Base-by-base conservation (phyloP, 2,888 invertebrate species). In the Lycaena phlaeas region DNA sequence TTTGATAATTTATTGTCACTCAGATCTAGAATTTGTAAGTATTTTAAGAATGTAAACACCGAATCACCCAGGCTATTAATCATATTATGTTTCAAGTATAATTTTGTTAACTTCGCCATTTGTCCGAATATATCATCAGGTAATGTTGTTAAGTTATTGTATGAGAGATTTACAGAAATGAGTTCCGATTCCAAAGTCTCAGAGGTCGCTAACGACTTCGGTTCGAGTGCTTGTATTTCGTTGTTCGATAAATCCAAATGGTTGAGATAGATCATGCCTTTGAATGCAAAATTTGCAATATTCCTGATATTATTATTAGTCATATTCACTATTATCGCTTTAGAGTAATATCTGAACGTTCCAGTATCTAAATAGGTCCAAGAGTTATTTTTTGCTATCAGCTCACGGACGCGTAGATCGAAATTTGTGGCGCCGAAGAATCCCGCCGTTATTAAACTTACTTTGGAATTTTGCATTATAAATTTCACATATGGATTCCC, bases 401-500 rank as follows among this genome's bases (percentile, higher is more conserved):
- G 56, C 38, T 43, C 50, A 26, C 66, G 61, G n/a, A 82, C 76
- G 43, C 68, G 57, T 1, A 59, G 52, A 43, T 81, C 81, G 12
- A 81, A 82, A 46, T 81, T 81, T 0, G 81, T 82, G 2, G 71
- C 42, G 2, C 70, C 62, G 34, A 82, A 82, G 50, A 68, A 76
- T 1, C 60, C 59, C 0, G 61, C 42, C 0, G 59, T 61, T 0
- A 81, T 48, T 0, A 43, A 45, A 0, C 52, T 48, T 1, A 42
- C 4, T 0, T n/a, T 39, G 0, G 75, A 66, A 5, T 55, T 45
- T 1, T 44, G 49, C 3, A 81, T 61, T 38, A 60, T 31, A 41
- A 78, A 74, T 2, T 51, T 65, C 25, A 76, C 68, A 31, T 66
- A 55, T 0, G 64, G 57, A 0, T 61, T 57, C 1, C 26, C 37